Evolutionary conservation across 2,113 vertebrate genomes (phyloP), one percentile per base, ranked within the genome.

Genomic region (Xiphophorus maculatus): DNA sequence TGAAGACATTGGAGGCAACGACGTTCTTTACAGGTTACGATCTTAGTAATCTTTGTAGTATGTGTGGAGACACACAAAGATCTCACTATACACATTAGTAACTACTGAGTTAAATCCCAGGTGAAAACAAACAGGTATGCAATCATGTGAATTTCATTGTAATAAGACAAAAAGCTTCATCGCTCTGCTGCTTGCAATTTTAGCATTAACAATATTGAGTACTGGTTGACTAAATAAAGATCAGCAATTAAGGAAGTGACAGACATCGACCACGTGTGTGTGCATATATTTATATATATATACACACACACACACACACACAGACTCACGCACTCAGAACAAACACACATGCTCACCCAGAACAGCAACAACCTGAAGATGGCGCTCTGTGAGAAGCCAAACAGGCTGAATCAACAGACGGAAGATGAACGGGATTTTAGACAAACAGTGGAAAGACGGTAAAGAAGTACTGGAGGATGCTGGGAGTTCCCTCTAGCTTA

Each of bases 341-440:
- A 68, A 51, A 78, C 71, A 84, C 69, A 87, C 37, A 78, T 9
- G 71, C 58, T 66, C 63, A 79, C 2, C 62, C 11, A 70, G 0
- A 58, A 33, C 69, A 66, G 90, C 93, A 93, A 92, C 67, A 90
- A 94, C 37, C 67, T 69, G 66, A 76, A 93, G 93, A 94, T 95
- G 77, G 76, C 69, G 42, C 74, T 83, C 84, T 54, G 48, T 25
- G 82, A 63, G 71, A 96, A 96, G 91, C 94, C 94, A 95, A 95
- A 96, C 94, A 96, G 94, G 94, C 96, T 96, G 90, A 95, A 95
- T 95, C 95, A 95, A 95, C 93, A 84, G 73, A 87, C 35, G 74
- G 67, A 84, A 62, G 78, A 58, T 80, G 77, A 81, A 85, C 77
- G 82, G 75, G 83, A 77, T 90, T 82, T 82, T 75, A 84, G 85